Evolutionary conservation across 2,113 vertebrate species (phyloP).

Genomic region (Nanger granti): DNA sequence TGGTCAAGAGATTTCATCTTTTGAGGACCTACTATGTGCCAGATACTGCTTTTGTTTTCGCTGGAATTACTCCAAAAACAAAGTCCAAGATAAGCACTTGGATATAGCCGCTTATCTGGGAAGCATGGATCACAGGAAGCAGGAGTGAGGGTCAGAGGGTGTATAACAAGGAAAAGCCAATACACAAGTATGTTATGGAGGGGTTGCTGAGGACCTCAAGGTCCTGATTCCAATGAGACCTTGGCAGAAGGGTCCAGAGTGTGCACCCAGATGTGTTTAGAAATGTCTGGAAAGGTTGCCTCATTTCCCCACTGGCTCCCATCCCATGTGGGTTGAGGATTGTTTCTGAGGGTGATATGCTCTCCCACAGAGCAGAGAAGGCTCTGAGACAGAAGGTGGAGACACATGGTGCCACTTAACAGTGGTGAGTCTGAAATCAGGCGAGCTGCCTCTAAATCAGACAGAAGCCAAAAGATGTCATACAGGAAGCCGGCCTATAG

Average conservation of each 20-base stretch:
- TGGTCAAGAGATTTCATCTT: not conserved
- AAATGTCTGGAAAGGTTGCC: not conserved
- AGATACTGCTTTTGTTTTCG: not conserved
- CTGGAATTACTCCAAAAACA: not conserved
- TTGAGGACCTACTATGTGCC: not conserved
- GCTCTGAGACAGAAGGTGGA: not conserved
- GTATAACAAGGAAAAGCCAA: not conserved
- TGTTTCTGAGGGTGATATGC: not conserved
- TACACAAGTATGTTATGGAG: accelerated
- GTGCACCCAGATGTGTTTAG: not conserved
- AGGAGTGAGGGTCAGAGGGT: not conserved
- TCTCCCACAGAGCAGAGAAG: not conserved
- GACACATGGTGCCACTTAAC: not conserved
- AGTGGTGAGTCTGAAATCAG: not conserved
- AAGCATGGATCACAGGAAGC: not conserved
- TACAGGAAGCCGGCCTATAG: too few relatives aligned
- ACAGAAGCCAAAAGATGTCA: not conserved
- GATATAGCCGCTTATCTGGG: not conserved
- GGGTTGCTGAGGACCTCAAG: not conserved
- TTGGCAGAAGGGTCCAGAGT: not conserved
- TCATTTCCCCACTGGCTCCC: not conserved
- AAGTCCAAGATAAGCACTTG: not conserved
- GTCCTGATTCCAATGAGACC: not conserved
- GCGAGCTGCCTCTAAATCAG: not conserved
- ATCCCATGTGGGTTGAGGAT: not conserved